phyloP scores from a whole-genome alignment of 2,888 invertebrate genomes.

The Trichopria drosophilae region DNA sequence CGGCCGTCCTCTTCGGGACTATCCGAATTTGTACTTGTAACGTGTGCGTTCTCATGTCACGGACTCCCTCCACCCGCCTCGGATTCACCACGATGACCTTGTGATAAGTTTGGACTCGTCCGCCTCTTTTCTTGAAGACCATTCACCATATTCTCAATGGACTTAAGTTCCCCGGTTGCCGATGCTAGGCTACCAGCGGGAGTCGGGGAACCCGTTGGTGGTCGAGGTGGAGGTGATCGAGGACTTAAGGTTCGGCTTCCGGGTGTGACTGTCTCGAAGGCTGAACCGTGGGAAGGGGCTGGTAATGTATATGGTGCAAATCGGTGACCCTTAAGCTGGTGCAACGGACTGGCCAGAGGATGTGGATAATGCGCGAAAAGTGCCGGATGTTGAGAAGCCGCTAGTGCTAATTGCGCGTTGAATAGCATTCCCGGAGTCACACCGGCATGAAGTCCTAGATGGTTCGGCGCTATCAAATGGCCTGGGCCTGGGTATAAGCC shows the following conservation, averaged over 20 bases:
- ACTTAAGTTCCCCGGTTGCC: conserved; percentile 83
- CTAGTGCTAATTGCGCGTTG: conserved; percentile 85
- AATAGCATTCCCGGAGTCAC: conserved; percentile 84
- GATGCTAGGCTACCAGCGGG: conserved; percentile 63
- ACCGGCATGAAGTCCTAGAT: conserved; percentile 68
- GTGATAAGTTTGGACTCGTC: conserved; percentile 48
- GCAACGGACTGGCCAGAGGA: conserved; percentile 70
- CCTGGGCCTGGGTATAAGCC: conserved; percentile 78
- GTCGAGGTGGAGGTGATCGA: conserved; percentile 65
- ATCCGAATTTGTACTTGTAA: conserved; percentile 33
- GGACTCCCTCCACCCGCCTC: conserved; percentile 54
- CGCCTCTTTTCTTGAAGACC: conserved; percentile 82
- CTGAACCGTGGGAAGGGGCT: conserved; percentile 74
- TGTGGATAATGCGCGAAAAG: conserved; percentile 71
- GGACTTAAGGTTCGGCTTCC: conserved; percentile 67
- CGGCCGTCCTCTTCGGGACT: conserved; percentile 15
- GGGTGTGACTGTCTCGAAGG: conserved; percentile 88
- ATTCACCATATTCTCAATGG: conserved; percentile 97
- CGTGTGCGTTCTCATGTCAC: conserved; percentile 54
- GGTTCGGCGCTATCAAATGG: conserved; percentile 71
- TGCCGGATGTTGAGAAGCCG: conserved; percentile 79
- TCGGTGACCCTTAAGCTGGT: conserved; percentile 74
- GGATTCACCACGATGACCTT: conserved; percentile 49
- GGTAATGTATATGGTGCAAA: conserved; percentile 90
- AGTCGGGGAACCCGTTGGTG: conserved; percentile 63